Percentiles rank a stretch among this genome's conserved stretches.
phyloP scores from a whole-genome alignment of 2,113 vertebrate genomes.

The Plestiodon gilberti region DNA sequence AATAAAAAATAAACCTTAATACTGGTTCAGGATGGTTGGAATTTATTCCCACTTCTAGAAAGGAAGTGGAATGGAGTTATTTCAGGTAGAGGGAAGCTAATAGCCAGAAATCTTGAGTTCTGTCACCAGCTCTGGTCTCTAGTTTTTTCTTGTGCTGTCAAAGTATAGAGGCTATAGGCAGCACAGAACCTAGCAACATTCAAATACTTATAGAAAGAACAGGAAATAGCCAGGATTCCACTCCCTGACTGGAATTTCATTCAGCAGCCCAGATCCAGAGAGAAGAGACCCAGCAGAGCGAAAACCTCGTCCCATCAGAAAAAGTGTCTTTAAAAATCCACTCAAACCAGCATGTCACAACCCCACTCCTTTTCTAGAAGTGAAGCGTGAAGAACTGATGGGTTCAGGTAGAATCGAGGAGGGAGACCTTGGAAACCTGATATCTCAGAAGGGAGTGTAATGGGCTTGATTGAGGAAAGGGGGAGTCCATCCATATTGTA shows the following conservation, averaged over 20 bases:
- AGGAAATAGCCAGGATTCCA: slow-evolving; percentile 31
- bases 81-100: neutral
- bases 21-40: too few species aligned
- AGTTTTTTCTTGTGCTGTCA: neutral
- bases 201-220: slow-evolving; percentile 24
- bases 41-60: neutral
- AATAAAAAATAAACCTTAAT: neutral
- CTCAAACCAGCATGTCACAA: neutral
- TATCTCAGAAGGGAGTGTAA: neutral
- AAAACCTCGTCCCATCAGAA: neutral
- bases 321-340: neutral
- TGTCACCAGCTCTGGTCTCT: neutral
- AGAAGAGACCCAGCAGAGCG: neutral
- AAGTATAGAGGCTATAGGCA: neutral
- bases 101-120: neutral
- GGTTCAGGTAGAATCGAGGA: neutral
- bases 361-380: neutral
- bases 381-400: neutral
- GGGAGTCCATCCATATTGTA: neutral
- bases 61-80: neutral
- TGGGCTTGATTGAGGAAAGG: neutral
- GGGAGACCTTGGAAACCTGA: neutral
- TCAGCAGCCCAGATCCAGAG: slow-evolving; percentile 14
- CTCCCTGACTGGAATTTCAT: slow-evolving; percentile 15
- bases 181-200: neutral